Evolutionary conservation across 1,140 invertebrate genomes (phyloP).

Genomic region (Wasmannia auropunctata): DNA sequence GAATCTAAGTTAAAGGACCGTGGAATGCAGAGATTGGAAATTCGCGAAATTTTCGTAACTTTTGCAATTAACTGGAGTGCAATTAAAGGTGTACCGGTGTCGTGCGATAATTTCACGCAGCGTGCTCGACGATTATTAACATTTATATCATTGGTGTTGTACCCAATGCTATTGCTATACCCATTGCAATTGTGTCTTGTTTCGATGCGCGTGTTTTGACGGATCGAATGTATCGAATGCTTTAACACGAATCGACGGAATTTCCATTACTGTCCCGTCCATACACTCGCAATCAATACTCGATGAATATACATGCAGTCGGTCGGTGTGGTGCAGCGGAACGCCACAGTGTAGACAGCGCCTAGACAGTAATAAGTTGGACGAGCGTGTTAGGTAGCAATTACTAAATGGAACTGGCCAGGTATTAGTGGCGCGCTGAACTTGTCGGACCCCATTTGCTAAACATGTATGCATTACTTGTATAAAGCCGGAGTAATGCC

Average conservation of each 20-base stretch:
- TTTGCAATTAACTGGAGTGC: not conserved
- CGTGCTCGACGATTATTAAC: not conserved
- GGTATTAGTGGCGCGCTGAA: conserved; percentile 51
- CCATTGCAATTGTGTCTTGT: conserved; percentile 20
- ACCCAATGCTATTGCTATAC: conserved; percentile 30
- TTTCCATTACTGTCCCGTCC: conserved; percentile 50
- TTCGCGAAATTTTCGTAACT: conserved; percentile 6
- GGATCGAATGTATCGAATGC: conserved; percentile 15
- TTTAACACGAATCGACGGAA: conserved; percentile 45
- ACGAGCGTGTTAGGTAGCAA: conserved; percentile 52
- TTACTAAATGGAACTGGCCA: conserved; percentile 56
- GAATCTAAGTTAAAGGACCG: not conserved
- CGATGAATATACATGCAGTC: conserved; percentile 50
- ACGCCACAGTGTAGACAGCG: conserved; percentile 53
- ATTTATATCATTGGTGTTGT: conserved; percentile 13
- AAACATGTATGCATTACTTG: conserved; percentile 35
- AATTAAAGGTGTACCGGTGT: not conserved
- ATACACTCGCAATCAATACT: conserved; percentile 48
- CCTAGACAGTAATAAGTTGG: conserved; percentile 57
- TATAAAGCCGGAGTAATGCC: conserved; percentile 25
- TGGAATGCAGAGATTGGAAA: not conserved
- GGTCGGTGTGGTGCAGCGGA: conserved; percentile 41
- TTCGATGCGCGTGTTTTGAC: conserved; percentile 24
- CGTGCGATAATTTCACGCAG: not conserved
- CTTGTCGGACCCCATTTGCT: conserved; percentile 50